These are phyloP conservation scores for Aleiodes testaceus DNA, from an alignment of 2,888 invertebrate genomes.

Conservation along the genomic window DNA sequence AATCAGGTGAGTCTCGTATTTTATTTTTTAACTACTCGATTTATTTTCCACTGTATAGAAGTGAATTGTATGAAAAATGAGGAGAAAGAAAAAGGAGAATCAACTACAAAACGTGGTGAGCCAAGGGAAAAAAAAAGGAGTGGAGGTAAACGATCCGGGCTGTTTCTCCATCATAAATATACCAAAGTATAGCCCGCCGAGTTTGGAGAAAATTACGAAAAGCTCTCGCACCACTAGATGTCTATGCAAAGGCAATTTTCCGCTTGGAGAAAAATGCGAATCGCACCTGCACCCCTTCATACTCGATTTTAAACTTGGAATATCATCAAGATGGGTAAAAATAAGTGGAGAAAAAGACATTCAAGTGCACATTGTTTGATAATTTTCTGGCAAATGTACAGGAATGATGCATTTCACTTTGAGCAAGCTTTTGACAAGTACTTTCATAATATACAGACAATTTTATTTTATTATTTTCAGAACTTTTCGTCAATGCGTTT, in stretches of 20 bases:
- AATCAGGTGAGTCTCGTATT: constrained; percentile 77
- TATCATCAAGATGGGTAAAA: background rate
- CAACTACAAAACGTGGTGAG: constrained; percentile 14
- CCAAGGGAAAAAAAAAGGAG: background rate
- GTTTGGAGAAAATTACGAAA: constrained; percentile 54
- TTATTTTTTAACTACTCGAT: background rate
- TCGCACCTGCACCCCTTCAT: constrained; percentile 41
- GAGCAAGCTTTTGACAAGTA: background rate
- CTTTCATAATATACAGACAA: background rate
- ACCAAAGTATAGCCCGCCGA: constrained; percentile 35
- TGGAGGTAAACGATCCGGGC: constrained; percentile 18
- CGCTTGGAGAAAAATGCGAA: constrained; percentile 49
- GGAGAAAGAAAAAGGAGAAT: background rate
- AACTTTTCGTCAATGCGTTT: constrained; percentile 84
- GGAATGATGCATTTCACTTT: constrained; percentile 6
- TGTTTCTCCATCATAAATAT: constrained; percentile 34
- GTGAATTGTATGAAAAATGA: background rate
- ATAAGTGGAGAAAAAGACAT: constrained; percentile 9
- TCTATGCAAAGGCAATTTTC: constrained; percentile 56
- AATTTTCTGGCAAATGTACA: constrained; percentile 1
- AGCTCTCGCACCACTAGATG: constrained; percentile 48
- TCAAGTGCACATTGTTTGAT: constrained; percentile 20
- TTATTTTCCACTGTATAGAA: constrained; percentile 17
- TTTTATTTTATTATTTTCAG: constrained; percentile 72
- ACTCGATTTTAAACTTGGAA: constrained; percentile 13